Evolutionary conservation across 1,140 invertebrate genomes (phyloP).

Genomic region (Ostrea denselamellosa): DNA sequence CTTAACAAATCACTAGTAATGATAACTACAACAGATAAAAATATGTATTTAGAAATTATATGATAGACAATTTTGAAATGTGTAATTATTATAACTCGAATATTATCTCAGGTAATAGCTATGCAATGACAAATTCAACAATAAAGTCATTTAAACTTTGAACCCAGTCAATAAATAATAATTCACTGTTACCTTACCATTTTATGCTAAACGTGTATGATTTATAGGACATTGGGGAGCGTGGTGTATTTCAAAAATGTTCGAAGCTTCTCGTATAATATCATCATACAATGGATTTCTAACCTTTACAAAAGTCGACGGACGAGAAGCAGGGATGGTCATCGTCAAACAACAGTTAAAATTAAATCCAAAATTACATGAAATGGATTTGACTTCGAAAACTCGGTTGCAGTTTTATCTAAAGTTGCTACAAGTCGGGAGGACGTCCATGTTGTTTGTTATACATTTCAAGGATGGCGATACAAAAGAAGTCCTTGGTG

Average conservation of each 20-base stretch:
- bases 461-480: slow-evolving; percentile 40
- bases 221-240: slow-evolving; percentile 46
- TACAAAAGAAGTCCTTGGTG: slow-evolving; percentile 37
- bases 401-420: slow-evolving; percentile 41
- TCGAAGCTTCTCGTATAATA: slow-evolving; percentile 44
- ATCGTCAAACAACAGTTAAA: slow-evolving; percentile 44
- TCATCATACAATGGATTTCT: slow-evolving; percentile 34
- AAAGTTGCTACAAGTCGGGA: slow-evolving; percentile 43
- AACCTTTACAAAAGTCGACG: slow-evolving; percentile 21
- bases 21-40: too few relatives aligned
- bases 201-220: not conserved
- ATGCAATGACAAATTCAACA: too few relatives aligned
- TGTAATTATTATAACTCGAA: too few relatives aligned
- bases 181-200: not conserved
- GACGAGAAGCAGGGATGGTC: slow-evolving; percentile 31
- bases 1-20: too few relatives aligned
- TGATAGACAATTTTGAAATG: too few relatives aligned
- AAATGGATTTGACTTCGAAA: slow-evolving; percentile 15
- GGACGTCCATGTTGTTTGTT: slow-evolving; percentile 40
- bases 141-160: too few relatives aligned
- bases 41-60: too few relatives aligned
- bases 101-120: too few relatives aligned
- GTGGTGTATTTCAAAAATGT: slow-evolving; percentile 47
- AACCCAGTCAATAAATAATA: too few relatives aligned
- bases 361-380: slow-evolving; percentile 43